Conservation (phyloP, 1,140 invertebrate species). For the Anoplolepis gracilipes region DNA sequence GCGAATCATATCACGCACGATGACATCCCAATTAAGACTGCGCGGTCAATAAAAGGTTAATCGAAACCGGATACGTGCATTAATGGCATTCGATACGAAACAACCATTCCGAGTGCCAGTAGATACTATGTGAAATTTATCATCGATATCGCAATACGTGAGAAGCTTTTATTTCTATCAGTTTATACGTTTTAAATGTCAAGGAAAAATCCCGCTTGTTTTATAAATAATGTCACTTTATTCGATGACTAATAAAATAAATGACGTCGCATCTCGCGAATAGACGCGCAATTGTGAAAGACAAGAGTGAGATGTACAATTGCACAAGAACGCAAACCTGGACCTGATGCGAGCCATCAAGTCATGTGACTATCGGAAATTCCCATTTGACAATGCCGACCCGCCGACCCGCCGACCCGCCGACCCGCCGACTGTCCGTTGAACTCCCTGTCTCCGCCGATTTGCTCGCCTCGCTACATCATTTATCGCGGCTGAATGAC, state of each 20-base stretch:
- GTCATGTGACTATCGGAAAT: slow-evolving; percentile 2
- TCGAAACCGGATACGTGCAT: slow-evolving; percentile 49
- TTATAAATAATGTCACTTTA: neutral
- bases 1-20: slow-evolving; percentile 29
- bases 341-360: neutral
- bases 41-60: slow-evolving; percentile 71
- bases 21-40: slow-evolving; percentile 70
- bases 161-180: neutral
- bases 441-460: slow-evolving; percentile 20
- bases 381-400: slow-evolving; percentile 13
- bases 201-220: neutral
- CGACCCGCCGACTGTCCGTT: slow-evolving; percentile 12
- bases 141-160: neutral
- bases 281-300: slow-evolving; percentile 3
- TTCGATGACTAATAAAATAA: neutral
- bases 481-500: slow-evolving; percentile 45
- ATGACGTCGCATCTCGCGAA: no score
- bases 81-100: slow-evolving; percentile 11
- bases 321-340: neutral
- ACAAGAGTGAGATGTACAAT: neutral
- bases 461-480: slow-evolving; percentile 30
- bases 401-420: slow-evolving; percentile 16
- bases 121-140: slow-evolving; percentile 11
- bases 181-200: neutral
- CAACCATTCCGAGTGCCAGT: slow-evolving; percentile 27